These are phyloP conservation scores for Cyanoliseus patagonus DNA, from an alignment of 2,113 vertebrate genomes.

Conservation along the genomic window DNA sequence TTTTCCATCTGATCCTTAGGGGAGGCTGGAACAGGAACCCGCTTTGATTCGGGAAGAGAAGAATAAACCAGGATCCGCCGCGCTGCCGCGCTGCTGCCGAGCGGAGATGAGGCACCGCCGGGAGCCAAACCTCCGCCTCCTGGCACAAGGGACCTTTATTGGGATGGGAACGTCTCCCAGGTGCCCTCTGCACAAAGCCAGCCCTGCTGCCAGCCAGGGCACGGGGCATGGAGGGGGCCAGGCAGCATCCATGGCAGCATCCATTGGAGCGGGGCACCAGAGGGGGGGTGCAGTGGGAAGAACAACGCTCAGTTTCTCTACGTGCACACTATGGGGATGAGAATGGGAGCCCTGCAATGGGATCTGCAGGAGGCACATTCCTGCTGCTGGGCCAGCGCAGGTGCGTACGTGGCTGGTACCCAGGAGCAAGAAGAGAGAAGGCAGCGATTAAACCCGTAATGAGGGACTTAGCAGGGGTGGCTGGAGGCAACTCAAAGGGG, in stretches of 20 bases:
- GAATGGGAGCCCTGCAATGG: rapidly evolving
- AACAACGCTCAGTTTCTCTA: rapidly evolving
- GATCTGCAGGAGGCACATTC: rapidly evolving
- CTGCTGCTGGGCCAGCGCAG: not conserved
- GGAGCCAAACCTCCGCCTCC: not conserved
- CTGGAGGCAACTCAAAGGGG: not conserved
- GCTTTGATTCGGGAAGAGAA: not conserved
- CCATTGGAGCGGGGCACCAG: not conserved
- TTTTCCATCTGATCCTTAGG: not conserved
- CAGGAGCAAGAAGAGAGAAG: not conserved
- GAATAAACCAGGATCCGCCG: not conserved
- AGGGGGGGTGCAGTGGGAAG: not conserved
- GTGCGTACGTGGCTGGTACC: not conserved
- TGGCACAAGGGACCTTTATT: slow-evolving; percentile 21
- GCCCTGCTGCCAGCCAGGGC: not conserved
- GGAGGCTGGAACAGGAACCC: not conserved
- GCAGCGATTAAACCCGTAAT: not conserved
- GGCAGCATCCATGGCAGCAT: not conserved
- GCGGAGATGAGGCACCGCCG: not conserved
- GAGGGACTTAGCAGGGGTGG: not conserved
- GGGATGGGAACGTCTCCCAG: not conserved
- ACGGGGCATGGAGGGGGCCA: not conserved
- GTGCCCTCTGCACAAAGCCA: slow-evolving; percentile 36
- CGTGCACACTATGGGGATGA: rapidly evolving
- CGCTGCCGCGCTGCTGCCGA: not conserved